phyloP scores from a whole-genome alignment of 2,797 vertebrate species.

The Perodicticus potto region DNA sequence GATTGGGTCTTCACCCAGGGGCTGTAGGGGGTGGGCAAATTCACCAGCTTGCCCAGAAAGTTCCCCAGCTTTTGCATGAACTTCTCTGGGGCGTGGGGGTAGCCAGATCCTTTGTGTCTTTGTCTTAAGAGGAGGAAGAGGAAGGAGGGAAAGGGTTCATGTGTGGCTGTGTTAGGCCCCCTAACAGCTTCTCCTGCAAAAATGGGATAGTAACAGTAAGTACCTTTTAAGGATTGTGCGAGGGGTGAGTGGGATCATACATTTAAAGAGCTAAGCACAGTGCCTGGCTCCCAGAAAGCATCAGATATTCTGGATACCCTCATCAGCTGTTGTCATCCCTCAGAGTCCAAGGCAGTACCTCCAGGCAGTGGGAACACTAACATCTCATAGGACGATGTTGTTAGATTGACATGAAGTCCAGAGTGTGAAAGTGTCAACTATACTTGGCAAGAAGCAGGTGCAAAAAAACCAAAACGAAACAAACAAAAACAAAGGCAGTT shows the following conservation, averaged over 20 bases:
- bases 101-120: no score
- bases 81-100: no score
- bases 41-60: no score
- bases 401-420: not conserved
- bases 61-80: no score
- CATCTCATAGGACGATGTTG: not conserved
- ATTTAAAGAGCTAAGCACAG: not conserved
- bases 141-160: no score
- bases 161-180: no score
- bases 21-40: no score
- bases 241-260: accelerated
- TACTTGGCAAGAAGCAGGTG: not conserved
- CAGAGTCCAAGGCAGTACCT: not conserved
- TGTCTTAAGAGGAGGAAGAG: no score
- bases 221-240: not conserved
- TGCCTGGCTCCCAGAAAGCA: accelerated
- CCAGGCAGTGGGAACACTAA: not conserved
- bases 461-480: not conserved
- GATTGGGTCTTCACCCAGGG: no score
- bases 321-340: not conserved
- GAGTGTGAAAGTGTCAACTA: not conserved
- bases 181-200: not conserved
- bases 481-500: not conserved
- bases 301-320: accelerated
- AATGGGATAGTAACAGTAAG: not conserved